Evolutionary conservation across 1,140 invertebrate species (phyloP).

Genomic region (Zaprionus nigranus): DNA sequence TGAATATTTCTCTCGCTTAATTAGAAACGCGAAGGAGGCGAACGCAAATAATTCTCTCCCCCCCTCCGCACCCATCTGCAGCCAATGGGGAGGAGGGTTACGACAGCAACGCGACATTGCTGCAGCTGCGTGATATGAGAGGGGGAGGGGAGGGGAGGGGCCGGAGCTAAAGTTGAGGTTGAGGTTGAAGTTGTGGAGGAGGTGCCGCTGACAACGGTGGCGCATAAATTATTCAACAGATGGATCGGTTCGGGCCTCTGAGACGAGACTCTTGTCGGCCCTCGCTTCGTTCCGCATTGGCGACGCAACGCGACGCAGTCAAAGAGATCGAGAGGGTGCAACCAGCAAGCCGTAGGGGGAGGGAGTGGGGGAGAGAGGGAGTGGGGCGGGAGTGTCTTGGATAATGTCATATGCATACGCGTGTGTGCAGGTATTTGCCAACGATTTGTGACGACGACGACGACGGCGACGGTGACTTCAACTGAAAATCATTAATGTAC

Average conservation of each 20-base stretch:
- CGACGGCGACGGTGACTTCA: conserved; percentile 33
- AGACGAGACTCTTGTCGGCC: not conserved
- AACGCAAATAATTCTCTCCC: conserved; percentile 77
- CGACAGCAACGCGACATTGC: conserved; percentile 34
- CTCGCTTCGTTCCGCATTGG: conserved; percentile 70
- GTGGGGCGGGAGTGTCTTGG: conserved; percentile 28
- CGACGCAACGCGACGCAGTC: conserved; percentile 62
- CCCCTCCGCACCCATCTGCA: too few species aligned
- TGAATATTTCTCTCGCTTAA: conserved; percentile 80
- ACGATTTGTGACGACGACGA: conserved; percentile 47
- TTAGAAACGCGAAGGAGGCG: conserved; percentile 76
- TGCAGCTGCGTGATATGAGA: not conserved
- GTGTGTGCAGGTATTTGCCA: conserved; percentile 57
- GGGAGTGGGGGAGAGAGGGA: too few species aligned
- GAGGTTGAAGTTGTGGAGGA: conserved; percentile 41
- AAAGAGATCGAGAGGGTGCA: conserved; percentile 35
- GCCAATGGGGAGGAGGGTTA: conserved; percentile 34
- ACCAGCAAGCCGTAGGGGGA: not conserved
- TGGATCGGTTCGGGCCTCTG: conserved; percentile 21
- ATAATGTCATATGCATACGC: conserved; percentile 69
- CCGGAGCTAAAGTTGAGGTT: conserved; percentile 13
- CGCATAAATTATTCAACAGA: conserved; percentile 79
- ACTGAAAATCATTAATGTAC: conserved; percentile 61
- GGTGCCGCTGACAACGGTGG: conserved; percentile 62
- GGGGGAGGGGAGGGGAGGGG: not conserved